These are phyloP conservation scores for Drosophila miranda DNA, from an alignment of 1,140 invertebrate species.

Conservation along the genomic window DNA sequence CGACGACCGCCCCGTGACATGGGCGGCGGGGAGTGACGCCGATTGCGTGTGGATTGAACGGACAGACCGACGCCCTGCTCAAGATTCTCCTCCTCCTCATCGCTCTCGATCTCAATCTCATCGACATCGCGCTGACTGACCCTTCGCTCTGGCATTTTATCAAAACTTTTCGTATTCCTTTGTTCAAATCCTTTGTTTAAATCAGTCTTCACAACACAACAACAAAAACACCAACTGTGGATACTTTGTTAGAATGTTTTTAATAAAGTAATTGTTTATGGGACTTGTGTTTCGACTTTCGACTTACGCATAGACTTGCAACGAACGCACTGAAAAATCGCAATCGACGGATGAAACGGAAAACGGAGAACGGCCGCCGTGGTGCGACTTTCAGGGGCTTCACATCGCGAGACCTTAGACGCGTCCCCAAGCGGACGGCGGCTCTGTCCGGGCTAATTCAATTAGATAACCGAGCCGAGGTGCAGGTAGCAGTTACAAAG, in stretches of 20 bases:
- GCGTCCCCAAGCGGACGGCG: conserved; percentile 13
- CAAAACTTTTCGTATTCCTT: background rate
- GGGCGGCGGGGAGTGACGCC: conserved; percentile 17
- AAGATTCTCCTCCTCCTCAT: conserved; percentile 75
- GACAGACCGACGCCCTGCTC: conserved; percentile 71
- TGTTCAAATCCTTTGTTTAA: background rate
- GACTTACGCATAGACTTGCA: conserved; percentile 57
- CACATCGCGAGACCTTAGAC: conserved; percentile 45
- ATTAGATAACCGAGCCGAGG: conserved; percentile 36
- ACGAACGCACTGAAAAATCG: conserved; percentile 72
- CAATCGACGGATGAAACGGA: conserved; percentile 55
- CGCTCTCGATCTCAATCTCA: conserved; percentile 76
- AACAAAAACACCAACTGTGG: conserved; percentile 10
- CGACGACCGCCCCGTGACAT: conserved; percentile 15
- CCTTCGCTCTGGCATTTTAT: conserved; percentile 68
- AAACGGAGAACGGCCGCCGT: conserved; percentile 32
- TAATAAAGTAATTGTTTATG: conserved; percentile 1
- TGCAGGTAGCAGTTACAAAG: too few species aligned
- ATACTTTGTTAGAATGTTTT: background rate
- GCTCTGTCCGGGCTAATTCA: conserved; percentile 62
- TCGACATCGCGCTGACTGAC: conserved; percentile 72
- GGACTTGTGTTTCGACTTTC: background rate
- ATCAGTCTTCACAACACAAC: background rate
- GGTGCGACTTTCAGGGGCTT: conserved; percentile 53
- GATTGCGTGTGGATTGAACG: conserved; percentile 53